Evolutionary conservation across 23 tunicate genomes (phyloP).

Genomic region (Diplosoma virens): DNA sequence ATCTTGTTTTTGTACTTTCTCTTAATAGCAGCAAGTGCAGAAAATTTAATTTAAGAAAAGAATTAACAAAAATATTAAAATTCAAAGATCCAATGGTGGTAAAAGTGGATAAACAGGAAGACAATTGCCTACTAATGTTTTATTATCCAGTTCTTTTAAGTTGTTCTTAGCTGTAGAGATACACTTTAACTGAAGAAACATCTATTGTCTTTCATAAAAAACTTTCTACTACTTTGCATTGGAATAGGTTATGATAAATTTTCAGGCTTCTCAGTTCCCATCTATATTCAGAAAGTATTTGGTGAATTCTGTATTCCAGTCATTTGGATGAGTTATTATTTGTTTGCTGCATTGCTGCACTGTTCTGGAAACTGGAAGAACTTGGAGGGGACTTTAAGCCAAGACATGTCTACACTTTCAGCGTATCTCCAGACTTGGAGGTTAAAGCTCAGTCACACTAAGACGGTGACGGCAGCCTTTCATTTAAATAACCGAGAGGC

Average conservation of each 20-base stretch:
- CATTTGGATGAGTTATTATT: not conserved
- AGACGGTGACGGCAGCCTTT: too few relatives aligned
- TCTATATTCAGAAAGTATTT: too few relatives aligned
- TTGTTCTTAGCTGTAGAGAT: not conserved
- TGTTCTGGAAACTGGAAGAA: too few relatives aligned
- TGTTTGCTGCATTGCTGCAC: too few relatives aligned
- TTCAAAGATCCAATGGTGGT: not conserved
- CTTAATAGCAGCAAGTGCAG: constrained; percentile 24
- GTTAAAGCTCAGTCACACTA: too few relatives aligned
- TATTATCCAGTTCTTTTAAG: constrained; percentile 12
- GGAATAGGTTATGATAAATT: constrained; percentile 10
- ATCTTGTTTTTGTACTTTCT: constrained; percentile 25
- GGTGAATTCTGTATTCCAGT: not conserved
- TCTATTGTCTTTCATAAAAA: not conserved
- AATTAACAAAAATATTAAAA: not conserved
- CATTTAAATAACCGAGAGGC: too few relatives aligned
- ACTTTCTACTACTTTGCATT: constrained; percentile 3
- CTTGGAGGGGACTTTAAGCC: too few relatives aligned
- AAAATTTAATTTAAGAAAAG: constrained; percentile 15
- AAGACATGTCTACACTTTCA: too few relatives aligned
- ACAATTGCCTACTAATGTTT: not conserved
- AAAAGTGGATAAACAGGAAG: constrained; percentile 15
- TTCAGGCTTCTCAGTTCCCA: not conserved
- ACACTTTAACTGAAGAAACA: constrained; percentile 3
- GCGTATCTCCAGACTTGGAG: too few relatives aligned